Base-by-base conservation (phyloP, 2,888 invertebrate genomes). In the Oeneis ivallda region DNA sequence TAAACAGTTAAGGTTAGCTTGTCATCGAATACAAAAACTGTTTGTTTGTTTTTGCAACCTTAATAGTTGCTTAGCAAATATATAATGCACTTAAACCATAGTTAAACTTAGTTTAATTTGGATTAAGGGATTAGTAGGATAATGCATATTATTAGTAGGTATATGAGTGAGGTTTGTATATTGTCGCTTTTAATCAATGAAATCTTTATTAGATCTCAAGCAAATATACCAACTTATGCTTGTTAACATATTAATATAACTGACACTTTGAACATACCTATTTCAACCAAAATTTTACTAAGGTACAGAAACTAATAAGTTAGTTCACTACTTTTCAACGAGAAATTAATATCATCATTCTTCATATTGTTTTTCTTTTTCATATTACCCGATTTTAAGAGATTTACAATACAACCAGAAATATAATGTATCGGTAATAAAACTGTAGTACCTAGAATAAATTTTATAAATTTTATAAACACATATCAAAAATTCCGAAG, bases 101-200 rank as follows among this genome's bases (percentile, higher is more conserved):
- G 34, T 43, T 54, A 68, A 53, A 57, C 45, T 32, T 58, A 62
- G 64, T 54, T 58, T 56, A 60, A 64, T 58, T 62, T 61, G 49
- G 53, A 54, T 66, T 64, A 64, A 66, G 66, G 66, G 58, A 62
- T 58, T 64, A 62, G 57, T 58, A 47, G 47, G 15, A 41, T 53
- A 41, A 41, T 37, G 15, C 9, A 15, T 17, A 17, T 47, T 47
- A 17, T 9, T 17, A 47, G 9, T n/a, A n/a, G n/a, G n/a, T 17
- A 1, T 19, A 6, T 17, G 60, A 8, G 34, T 49, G 15, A 9
- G 15, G 37, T 49, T 49, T 13, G 34, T 15, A 32, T 10, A 6
- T 15, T 10, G 15, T 39, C 8, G 37, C n/a, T 45, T 34, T 32
- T 58, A 10, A 41, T 56, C 37, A n/a, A 34, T 47, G 34, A 57